phyloP scores from a whole-genome alignment of 2,797 vertebrate species.

The Setipinna tenuifilis region DNA sequence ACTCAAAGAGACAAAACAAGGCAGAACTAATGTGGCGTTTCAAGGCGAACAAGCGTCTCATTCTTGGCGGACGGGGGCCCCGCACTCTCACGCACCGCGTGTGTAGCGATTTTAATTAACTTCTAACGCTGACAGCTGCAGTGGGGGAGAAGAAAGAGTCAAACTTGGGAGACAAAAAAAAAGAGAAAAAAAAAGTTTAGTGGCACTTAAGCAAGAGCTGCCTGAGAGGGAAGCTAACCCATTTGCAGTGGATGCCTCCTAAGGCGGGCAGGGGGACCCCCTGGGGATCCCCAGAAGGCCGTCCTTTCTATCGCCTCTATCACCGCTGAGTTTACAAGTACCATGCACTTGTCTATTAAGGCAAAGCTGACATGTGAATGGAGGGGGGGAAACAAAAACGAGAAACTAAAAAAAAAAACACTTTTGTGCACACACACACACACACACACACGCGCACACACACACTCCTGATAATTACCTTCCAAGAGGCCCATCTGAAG shows the following conservation, averaged over 20 bases:
- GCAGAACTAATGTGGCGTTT: constrained; percentile 39
- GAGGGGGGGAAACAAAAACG: neutral
- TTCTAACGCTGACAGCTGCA: constrained; percentile 33
- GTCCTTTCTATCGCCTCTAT: constrained; percentile 44
- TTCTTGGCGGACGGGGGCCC: constrained; percentile 17
- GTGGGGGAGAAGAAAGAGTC: constrained; percentile 26
- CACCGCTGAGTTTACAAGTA: constrained; percentile 30
- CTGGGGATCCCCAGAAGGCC: constrained; percentile 37
- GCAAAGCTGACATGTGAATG: neutral
- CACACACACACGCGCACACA: neutral
- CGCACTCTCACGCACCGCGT: neutral
- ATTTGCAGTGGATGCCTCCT: constrained; percentile 45
- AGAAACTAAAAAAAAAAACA: too few relatives aligned
- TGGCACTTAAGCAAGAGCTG: constrained; percentile 30
- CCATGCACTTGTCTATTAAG: neutral
- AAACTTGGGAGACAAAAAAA: constrained; percentile 19
- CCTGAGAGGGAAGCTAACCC: constrained; percentile 34
- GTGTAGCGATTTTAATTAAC: constrained; percentile 49
- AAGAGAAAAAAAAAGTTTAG: constrained; percentile 27
- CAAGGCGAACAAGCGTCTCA: constrained; percentile 30
- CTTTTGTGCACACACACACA: neutral
- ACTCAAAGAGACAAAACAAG: constrained; percentile 42
- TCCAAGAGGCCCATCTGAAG: neutral
- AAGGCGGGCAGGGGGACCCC: constrained; percentile 34
- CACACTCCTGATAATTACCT: constrained; percentile 20